Conservation (phyloP, 2,113 vertebrate species). For the Eupsittula cactorum region DNA sequence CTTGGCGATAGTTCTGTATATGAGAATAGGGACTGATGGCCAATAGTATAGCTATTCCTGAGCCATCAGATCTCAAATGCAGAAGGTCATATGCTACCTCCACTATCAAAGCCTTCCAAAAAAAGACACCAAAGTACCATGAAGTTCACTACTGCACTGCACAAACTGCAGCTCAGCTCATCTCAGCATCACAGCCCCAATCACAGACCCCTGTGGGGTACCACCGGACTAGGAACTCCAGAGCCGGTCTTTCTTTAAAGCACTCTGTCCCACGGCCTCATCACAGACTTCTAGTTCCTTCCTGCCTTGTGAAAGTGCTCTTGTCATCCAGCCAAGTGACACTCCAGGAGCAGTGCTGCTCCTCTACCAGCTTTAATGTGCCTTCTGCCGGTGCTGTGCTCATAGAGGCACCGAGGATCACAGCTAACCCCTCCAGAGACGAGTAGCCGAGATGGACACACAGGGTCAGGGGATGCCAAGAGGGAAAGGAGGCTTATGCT, state of each 20-base stretch:
- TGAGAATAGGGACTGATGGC: not conserved
- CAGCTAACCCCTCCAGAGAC: not conserved
- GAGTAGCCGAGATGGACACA: not conserved
- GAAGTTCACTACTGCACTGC: not conserved
- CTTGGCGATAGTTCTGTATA: not conserved
- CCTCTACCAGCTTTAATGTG: not conserved
- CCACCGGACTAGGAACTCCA: not conserved
- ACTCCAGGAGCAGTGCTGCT: not conserved
- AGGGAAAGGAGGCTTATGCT: not conserved
- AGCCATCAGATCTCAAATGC: slow-evolving; percentile 11
- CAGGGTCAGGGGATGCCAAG: not conserved
- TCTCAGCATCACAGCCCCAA: not conserved
- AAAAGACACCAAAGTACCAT: slow-evolving; percentile 46
- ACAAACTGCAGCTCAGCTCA: not conserved
- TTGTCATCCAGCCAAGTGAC: not conserved
- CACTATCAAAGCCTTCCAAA: slow-evolving; percentile 39
- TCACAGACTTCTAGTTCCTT: not conserved
- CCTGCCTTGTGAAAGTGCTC: not conserved
- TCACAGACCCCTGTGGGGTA: not conserved
- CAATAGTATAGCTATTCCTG: not conserved
- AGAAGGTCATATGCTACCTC: slow-evolving; percentile 40
- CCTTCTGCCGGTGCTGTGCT: not conserved
- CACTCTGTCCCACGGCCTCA: not conserved
- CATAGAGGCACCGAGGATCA: not conserved
- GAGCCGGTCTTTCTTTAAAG: not conserved